Conservation (phyloP, 2,888 invertebrate genomes). For the Sarcophaga subvicina region DNA sequence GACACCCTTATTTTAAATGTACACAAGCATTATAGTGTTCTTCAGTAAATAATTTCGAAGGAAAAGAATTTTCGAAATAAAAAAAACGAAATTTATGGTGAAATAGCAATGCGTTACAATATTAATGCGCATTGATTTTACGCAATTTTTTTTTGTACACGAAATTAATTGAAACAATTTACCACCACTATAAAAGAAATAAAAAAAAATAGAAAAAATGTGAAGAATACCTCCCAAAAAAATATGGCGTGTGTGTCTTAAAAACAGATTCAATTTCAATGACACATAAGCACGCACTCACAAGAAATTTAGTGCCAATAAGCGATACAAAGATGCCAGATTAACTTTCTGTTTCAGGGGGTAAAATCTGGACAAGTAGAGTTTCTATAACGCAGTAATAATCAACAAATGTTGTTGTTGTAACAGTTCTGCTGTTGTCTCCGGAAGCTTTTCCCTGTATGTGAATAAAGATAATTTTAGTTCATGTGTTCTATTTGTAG, state of each 20-base stretch:
- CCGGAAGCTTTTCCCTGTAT: too few relatives aligned
- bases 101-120: neutral
- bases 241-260: neutral
- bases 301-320: neutral
- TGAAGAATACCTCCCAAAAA: neutral
- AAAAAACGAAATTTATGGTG: conserved; percentile 28
- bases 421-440: too few relatives aligned
- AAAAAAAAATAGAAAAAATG: neutral
- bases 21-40: neutral
- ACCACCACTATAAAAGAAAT: conserved; percentile 15
- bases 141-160: neutral
- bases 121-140: neutral
- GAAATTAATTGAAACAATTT: conserved; percentile 49
- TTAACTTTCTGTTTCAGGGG: neutral
- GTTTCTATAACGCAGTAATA: too few relatives aligned
- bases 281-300: neutral
- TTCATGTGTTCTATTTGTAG: too few relatives aligned
- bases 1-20: neutral
- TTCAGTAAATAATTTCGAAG: conserved; percentile 40
- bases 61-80: neutral
- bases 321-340: neutral
- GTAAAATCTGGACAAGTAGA: too few relatives aligned
- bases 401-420: too few relatives aligned
- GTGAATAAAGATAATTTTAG: too few relatives aligned
- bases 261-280: neutral